phyloP scores from a whole-genome alignment of 2,797 vertebrate genomes.

The Peromyscus attwateri region DNA sequence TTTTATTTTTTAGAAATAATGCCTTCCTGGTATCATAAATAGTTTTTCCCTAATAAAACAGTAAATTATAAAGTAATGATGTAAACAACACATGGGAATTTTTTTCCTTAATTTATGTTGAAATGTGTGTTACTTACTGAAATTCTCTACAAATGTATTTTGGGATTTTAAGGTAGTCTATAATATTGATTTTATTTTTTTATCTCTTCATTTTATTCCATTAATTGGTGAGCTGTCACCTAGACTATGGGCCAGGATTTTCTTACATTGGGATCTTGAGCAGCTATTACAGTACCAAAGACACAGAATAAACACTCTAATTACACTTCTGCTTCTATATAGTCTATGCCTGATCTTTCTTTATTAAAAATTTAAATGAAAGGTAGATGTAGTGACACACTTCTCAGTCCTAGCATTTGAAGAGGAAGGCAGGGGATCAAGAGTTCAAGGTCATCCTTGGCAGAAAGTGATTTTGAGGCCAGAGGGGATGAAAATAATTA shows the following conservation, averaged over 20 bases:
- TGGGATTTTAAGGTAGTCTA: not conserved
- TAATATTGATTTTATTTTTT: not conserved
- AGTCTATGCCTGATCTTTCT: not conserved
- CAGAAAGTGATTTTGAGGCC: not conserved
- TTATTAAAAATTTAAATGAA: not conserved
- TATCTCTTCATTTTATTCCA: not conserved
- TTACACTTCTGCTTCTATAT: not conserved
- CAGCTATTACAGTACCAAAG: not conserved
- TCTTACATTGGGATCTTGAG: not conserved
- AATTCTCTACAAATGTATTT: not conserved
- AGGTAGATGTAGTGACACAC: not conserved
- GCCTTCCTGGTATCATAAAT: not conserved
- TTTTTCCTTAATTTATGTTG: slow-evolving; percentile 25
- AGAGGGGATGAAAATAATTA: not conserved
- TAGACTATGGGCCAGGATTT: not conserved
- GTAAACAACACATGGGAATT: not conserved
- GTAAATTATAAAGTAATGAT: not conserved
- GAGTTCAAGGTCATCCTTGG: not conserved
- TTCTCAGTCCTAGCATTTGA: not conserved
- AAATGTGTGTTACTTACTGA: not conserved
- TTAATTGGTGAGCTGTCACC: not conserved
- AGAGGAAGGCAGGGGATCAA: not conserved
- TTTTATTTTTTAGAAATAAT: not conserved
- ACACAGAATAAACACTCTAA: not conserved
- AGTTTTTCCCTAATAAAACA: not conserved